These are phyloP conservation scores for Drosophila rufa DNA, from an alignment of 1,140 invertebrate species.

Conservation along the genomic window DNA sequence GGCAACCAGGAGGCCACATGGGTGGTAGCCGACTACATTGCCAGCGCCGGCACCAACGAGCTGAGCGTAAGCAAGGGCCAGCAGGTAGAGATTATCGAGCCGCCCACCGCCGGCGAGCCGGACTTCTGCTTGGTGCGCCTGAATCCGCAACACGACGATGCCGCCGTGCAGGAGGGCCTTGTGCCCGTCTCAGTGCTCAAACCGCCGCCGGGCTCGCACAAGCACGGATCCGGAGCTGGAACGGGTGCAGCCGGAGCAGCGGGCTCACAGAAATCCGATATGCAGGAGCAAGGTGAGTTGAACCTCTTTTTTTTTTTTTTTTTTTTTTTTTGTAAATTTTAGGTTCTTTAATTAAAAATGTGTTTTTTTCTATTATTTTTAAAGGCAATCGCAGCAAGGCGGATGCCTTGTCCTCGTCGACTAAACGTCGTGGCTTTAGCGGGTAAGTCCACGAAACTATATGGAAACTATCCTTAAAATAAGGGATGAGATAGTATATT, in stretches of 20 bases:
- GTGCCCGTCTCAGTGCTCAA: constrained; percentile 94
- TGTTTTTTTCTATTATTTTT: not conserved
- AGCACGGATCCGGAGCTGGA: constrained; percentile 56
- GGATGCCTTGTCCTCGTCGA: constrained; percentile 86
- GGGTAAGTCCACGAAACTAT: constrained; percentile 87
- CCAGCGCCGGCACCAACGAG: constrained; percentile 89
- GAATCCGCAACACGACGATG: constrained; percentile 86
- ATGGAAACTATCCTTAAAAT: not conserved
- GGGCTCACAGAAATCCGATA: constrained; percentile 61
- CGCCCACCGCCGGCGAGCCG: constrained; percentile 86
- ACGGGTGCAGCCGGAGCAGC: constrained; percentile 27
- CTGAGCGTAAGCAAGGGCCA: constrained; percentile 93
- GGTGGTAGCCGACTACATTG: constrained; percentile 93
- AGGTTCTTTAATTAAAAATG: not conserved
- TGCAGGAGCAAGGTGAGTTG: constrained; percentile 80
- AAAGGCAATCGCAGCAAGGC: constrained; percentile 78
- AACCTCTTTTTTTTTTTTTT: too few relatives aligned
- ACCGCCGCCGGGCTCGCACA: constrained; percentile 88
- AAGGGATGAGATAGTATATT: not conserved
- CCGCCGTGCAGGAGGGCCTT: constrained; percentile 90
- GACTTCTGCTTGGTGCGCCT: constrained; percentile 89
- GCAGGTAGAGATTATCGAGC: constrained; percentile 96
- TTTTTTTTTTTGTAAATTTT: too few relatives aligned
- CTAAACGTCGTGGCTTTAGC: constrained; percentile 91
- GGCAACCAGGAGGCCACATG: constrained; percentile 93